Evolutionary conservation across 2,888 invertebrate species (phyloP).

Genomic region (Callyntrura guangdongensis): DNA sequence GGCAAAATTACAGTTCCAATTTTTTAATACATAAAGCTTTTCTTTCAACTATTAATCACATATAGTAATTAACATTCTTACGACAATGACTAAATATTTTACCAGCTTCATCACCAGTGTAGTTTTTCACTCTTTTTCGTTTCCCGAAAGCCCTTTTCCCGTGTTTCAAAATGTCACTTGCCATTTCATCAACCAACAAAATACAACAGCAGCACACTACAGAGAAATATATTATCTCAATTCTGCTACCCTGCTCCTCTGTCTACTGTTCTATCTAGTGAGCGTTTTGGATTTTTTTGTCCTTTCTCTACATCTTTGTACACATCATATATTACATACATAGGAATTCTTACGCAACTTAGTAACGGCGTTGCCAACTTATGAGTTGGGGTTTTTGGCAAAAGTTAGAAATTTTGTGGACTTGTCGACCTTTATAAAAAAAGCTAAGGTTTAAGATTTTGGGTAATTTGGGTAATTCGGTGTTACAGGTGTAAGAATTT

Average conservation of each 20-base stretch:
- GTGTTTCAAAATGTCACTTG: slow-evolving; percentile 21
- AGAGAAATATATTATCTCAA: background rate
- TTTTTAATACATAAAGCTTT: slow-evolving; percentile 30
- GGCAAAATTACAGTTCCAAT: slow-evolving; percentile 30
- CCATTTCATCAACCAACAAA: background rate
- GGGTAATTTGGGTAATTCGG: too few species aligned
- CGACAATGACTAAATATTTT: slow-evolving; percentile 47
- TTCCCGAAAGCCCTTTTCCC: slow-evolving; percentile 53
- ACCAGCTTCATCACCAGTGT: slow-evolving; percentile 37
- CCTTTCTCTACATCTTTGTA: slow-evolving; percentile 5
- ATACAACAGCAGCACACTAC: background rate
- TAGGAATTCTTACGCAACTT: too few species aligned
- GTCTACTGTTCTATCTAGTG: background rate
- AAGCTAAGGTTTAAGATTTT: too few species aligned
- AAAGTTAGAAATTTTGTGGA: too few species aligned
- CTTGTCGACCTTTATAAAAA: too few species aligned
- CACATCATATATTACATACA: too few species aligned
- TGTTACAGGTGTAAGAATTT: too few species aligned
- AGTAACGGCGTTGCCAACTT: too few species aligned
- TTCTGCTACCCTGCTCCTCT: background rate
- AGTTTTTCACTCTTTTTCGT: slow-evolving; percentile 54
- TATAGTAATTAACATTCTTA: slow-evolving; percentile 35
- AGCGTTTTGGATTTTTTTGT: background rate
- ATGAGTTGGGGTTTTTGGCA: too few species aligned
- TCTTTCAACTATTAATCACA: slow-evolving; percentile 33